Conservation (phyloP, 1,140 invertebrate species). For the Hermetia illucens region DNA sequence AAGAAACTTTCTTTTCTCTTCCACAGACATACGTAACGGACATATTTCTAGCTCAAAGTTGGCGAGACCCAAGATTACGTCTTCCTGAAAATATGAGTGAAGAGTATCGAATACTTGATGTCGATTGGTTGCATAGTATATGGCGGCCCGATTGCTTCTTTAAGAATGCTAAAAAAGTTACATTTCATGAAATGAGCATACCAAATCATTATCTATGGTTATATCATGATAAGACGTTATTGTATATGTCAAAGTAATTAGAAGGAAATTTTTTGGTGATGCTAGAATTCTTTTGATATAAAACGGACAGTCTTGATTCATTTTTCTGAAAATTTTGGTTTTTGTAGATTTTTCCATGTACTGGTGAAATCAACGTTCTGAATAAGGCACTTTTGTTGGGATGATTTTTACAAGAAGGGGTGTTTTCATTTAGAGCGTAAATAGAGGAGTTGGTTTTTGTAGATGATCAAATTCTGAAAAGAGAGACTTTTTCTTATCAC, state of each 20-base stretch:
- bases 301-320: too few species aligned
- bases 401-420: too few species aligned
- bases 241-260: slow-evolving; percentile 84
- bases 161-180: slow-evolving; percentile 86
- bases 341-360: too few species aligned
- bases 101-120: slow-evolving; percentile 77
- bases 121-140: slow-evolving; percentile 80
- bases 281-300: too few species aligned
- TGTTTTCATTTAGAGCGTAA: too few species aligned
- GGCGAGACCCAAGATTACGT: slow-evolving; percentile 72
- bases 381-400: too few species aligned
- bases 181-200: slow-evolving; percentile 88
- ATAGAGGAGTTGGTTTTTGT: too few species aligned
- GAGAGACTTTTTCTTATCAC: too few species aligned
- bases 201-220: slow-evolving; percentile 87
- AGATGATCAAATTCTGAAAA: too few species aligned
- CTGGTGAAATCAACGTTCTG: too few species aligned
- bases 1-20: slow-evolving; percentile 1
- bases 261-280: too few species aligned
- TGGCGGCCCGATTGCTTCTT: slow-evolving; percentile 88
- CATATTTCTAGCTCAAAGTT: slow-evolving; percentile 82
- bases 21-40: slow-evolving; percentile 80
- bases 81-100: slow-evolving; percentile 85
- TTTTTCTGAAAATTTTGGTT: too few species aligned
- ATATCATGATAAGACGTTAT: slow-evolving; percentile 76